These are phyloP conservation scores for Silurus lanzhouensis DNA, from an alignment of 2,797 vertebrate genomes.

Conservation along the genomic window DNA sequence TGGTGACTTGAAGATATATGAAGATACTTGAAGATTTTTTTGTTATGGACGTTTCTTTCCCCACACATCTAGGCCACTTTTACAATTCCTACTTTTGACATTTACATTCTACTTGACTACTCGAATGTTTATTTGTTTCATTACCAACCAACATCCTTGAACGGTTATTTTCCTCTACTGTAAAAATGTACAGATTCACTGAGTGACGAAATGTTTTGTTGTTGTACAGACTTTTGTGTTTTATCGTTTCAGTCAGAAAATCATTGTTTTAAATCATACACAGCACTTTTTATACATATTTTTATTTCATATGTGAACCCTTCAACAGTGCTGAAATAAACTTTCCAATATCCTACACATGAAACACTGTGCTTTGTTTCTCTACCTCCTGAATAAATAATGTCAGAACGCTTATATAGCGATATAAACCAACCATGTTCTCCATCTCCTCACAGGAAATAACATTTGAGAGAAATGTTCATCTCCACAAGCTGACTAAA, in stretches of 20 bases:
- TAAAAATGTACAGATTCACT: background rate
- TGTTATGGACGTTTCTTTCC: background rate
- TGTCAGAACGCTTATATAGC: background rate
- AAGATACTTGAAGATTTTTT: background rate
- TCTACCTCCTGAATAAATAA: conserved; percentile 13
- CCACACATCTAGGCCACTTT: conserved; percentile 2
- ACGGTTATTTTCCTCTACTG: background rate
- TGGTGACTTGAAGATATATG: background rate
- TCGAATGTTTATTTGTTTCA: background rate
- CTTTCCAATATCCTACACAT: background rate
- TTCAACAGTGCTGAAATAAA: conserved; percentile 27
- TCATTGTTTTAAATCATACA: background rate
- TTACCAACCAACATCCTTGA: background rate
- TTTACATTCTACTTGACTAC: background rate
- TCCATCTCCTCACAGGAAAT: background rate
- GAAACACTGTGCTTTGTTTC: conserved; percentile 4
- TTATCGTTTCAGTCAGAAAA: background rate
- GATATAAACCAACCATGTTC: background rate
- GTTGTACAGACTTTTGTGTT: background rate
- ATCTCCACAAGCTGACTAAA: conserved; percentile 17
- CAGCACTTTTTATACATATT: background rate
- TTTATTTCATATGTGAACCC: background rate
- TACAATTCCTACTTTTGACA: background rate
- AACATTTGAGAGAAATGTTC: background rate
- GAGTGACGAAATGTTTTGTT: too few relatives aligned